Evolutionary conservation across 2,888 invertebrate genomes (phyloP).

Genomic region (Conops quadrifasciatus): DNA sequence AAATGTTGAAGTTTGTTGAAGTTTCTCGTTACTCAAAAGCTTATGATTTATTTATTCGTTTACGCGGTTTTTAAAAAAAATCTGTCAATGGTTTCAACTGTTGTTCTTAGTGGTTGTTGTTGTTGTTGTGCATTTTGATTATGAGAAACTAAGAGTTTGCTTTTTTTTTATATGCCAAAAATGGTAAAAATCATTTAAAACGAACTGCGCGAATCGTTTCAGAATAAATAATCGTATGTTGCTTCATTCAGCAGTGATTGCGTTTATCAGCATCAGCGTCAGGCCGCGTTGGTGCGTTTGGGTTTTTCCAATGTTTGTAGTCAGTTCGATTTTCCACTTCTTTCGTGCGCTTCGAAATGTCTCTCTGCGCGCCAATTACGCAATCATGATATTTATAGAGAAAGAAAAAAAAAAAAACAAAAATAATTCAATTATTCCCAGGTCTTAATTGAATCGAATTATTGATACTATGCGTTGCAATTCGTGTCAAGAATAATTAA

Average conservation of each 20-base stretch:
- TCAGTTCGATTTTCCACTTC: background rate
- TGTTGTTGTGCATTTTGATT: conserved; percentile 3
- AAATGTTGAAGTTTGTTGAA: background rate
- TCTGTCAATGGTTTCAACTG: background rate
- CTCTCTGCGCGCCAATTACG: background rate
- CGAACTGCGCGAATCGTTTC: too few relatives aligned
- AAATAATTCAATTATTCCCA: background rate
- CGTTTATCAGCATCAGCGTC: background rate
- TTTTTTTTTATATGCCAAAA: conserved; percentile 26
- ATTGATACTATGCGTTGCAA: too few relatives aligned
- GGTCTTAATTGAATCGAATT: too few relatives aligned
- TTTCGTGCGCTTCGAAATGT: background rate
- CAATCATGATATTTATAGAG: background rate
- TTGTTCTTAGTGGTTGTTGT: background rate
- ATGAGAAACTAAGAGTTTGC: conserved; percentile 25
- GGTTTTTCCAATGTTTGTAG: background rate
- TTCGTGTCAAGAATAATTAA: too few relatives aligned
- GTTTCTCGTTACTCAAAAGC: conserved; percentile 3
- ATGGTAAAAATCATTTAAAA: conserved; percentile 38
- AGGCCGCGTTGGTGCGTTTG: background rate
- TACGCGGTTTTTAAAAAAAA: background rate
- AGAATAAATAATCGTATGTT: too few relatives aligned
- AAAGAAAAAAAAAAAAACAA: background rate
- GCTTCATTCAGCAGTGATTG: too few relatives aligned
- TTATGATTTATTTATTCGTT: background rate